Conservation (phyloP, 2,888 invertebrate genomes). For the Andrena flavipes region DNA sequence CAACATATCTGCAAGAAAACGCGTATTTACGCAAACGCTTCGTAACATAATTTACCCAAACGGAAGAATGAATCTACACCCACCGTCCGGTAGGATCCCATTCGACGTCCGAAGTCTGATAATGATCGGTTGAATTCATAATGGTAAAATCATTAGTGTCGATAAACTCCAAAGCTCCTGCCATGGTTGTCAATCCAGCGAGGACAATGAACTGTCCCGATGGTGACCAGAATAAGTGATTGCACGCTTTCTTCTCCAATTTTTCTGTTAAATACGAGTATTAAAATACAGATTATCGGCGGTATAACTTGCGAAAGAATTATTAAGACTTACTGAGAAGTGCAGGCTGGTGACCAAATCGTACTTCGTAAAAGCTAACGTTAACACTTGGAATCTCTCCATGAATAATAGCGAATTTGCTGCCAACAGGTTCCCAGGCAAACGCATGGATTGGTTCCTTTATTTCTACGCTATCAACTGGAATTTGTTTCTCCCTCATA, state of each 20-base stretch:
- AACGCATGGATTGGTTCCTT: conserved; percentile 97
- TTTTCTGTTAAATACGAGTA: conserved; percentile 81
- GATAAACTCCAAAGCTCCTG: conserved; percentile 97
- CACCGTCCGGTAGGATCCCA: conserved; percentile 99
- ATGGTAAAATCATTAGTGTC: conserved; percentile 98
- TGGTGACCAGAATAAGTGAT: conserved; percentile 98
- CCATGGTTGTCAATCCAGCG: conserved; percentile 93
- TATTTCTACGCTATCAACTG: conserved; percentile 98
- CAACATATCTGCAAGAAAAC: conserved; percentile 88
- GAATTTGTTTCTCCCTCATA: conserved; percentile 98
- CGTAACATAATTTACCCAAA: neutral
- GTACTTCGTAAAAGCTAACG: conserved; percentile 97
- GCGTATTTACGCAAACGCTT: neutral
- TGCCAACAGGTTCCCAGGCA: conserved; percentile 99
- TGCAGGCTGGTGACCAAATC: conserved; percentile 95
- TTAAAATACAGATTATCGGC: neutral
- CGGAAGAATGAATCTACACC: neutral
- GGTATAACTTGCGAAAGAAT: conserved; percentile 10
- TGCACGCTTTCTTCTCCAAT: conserved; percentile 94
- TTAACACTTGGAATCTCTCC: conserved; percentile 94
- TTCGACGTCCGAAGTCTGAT: conserved; percentile 97
- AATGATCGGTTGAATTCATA: conserved; percentile 98
- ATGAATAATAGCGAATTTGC: conserved; percentile 98
- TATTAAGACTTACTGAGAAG: conserved; percentile 90
- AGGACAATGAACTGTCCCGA: conserved; percentile 97